These are phyloP conservation scores for Melanotaenia duboulayi DNA, from an alignment of 2,113 vertebrate species.

Conservation along the genomic window DNA sequence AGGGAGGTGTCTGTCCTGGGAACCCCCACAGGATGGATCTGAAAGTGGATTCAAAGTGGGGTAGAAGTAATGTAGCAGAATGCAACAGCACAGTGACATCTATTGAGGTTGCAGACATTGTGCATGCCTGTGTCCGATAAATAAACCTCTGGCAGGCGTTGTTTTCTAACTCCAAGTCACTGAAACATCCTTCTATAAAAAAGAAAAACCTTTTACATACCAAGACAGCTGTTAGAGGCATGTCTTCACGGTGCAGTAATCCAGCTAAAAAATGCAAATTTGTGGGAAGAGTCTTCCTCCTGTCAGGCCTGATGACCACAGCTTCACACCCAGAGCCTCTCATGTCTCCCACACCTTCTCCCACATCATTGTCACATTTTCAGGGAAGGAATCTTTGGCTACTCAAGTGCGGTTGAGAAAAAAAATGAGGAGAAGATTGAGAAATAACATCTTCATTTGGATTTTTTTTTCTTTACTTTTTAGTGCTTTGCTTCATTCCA, in stretches of 20 bases:
- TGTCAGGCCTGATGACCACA: constrained; percentile 38
- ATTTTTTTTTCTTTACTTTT: no score
- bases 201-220: not conserved
- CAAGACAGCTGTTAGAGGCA: constrained; percentile 43
- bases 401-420: constrained; percentile 11
- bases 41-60: constrained; percentile 13
- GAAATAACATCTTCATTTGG: not conserved
- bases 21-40: constrained; percentile 59
- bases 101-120: not conserved
- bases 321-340: constrained; percentile 59
- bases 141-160: not conserved
- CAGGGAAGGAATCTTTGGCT: constrained; percentile 42
- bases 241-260: constrained; percentile 38
- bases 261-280: constrained; percentile 59
- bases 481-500: constrained; percentile 1
- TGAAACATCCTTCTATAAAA: not conserved
- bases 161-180: not conserved
- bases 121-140: not conserved
- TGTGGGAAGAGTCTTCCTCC: constrained; percentile 50
- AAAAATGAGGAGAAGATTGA: constrained; percentile 13
- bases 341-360: constrained; percentile 44
- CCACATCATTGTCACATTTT: constrained; percentile 53
- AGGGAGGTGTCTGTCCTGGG: constrained; percentile 57
- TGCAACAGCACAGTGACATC: constrained; percentile 2
- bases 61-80: constrained; percentile 19